Evolutionary conservation across 2,797 vertebrate species (phyloP).

Genomic region (Nannoperca obscura): DNA sequence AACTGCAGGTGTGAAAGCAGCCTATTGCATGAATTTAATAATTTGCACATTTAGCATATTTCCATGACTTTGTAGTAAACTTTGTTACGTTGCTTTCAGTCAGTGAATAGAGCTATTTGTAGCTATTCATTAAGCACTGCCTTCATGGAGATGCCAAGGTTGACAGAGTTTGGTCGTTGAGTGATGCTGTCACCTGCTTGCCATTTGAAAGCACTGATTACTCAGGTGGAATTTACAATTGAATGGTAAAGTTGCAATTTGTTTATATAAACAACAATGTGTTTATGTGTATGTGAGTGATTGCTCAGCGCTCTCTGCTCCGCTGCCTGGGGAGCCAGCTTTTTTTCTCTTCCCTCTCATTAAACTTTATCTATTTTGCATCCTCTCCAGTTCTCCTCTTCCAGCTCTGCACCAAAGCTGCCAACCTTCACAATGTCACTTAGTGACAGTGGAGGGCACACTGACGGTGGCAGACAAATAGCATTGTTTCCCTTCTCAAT

Average conservation of each 20-base stretch:
- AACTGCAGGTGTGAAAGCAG: not conserved
- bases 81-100: not conserved
- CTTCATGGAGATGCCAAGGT: not conserved
- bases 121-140: not conserved
- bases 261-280: slow-evolving; percentile 47
- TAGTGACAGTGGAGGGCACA: slow-evolving; percentile 35
- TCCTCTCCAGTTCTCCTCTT: slow-evolving; percentile 37
- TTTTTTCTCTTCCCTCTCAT: slow-evolving; percentile 62
- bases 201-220: slow-evolving; percentile 39
- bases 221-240: slow-evolving; percentile 29
- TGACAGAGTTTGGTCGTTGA: slow-evolving; percentile 2
- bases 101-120: not conserved
- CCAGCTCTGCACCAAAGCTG: slow-evolving; percentile 44
- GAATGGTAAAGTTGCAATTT: slow-evolving; percentile 36
- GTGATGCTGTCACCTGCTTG: slow-evolving; percentile 1
- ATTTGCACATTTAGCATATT: not conserved
- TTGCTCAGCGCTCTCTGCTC: slow-evolving; percentile 44
- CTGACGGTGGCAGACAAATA: slow-evolving; percentile 19
- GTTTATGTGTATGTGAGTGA: slow-evolving; percentile 25
- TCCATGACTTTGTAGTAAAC: not conserved
- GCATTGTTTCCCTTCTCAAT: not conserved
- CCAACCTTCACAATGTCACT: slow-evolving; percentile 58
- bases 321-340: slow-evolving; percentile 48
- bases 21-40: not conserved
- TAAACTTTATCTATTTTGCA: slow-evolving; percentile 60